Conservation (phyloP, 2,797 vertebrate species). For the Manis pentadactyla region DNA sequence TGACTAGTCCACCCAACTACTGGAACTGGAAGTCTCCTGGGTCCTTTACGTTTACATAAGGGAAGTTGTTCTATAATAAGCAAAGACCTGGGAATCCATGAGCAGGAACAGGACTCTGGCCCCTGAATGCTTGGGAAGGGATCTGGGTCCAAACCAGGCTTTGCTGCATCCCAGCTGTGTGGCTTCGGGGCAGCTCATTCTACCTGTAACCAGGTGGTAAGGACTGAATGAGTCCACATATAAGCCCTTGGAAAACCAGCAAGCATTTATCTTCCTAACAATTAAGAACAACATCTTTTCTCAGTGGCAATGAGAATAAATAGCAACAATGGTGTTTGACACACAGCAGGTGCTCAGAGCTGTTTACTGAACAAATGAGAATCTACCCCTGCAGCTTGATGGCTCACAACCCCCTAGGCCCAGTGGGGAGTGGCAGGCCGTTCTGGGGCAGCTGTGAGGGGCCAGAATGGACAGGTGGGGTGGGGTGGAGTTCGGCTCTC, state of each 20-base stretch:
- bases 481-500: not conserved
- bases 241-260: not conserved
- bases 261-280: not conserved
- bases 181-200: accelerated
- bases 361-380: not conserved
- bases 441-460: not conserved
- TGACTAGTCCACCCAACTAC: accelerated
- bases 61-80: not conserved
- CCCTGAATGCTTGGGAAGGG: not conserved
- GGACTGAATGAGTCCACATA: not conserved
- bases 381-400: not conserved
- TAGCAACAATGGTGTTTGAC: not conserved
- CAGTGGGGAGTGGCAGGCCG: not conserved
- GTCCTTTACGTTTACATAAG: not conserved
- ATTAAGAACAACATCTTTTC: not conserved
- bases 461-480: not conserved
- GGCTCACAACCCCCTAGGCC: accelerated
- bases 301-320: not conserved
- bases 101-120: not conserved
- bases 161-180: not conserved
- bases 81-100: not conserved
- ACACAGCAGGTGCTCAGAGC: not conserved
- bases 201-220: not conserved
- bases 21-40: not conserved
- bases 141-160: not conserved